A percentile compares a stretch with the other conserved stretches of the same genome.
Conservation (phyloP, 2,797 vertebrate species). For the Neoniphon sammara region DNA sequence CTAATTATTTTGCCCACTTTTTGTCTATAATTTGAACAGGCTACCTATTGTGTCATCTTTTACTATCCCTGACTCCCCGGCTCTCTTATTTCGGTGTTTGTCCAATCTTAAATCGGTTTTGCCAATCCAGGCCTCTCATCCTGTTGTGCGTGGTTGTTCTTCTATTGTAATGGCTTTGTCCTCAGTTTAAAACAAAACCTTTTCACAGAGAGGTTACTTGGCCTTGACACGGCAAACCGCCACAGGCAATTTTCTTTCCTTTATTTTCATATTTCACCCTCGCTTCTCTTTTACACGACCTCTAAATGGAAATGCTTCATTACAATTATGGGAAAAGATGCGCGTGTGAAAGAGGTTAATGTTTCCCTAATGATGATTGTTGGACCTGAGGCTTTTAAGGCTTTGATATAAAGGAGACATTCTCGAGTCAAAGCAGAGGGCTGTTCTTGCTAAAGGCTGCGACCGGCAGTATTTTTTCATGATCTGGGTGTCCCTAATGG, state of each 20-base stretch:
- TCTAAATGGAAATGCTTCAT: slow-evolving; percentile 10
- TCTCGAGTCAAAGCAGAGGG: not conserved
- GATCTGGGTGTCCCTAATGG: not conserved
- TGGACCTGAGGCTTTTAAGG: too few relatives aligned
- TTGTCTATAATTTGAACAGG: not conserved
- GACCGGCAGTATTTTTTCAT: not conserved
- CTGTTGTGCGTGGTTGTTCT: not conserved
- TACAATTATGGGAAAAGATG: not conserved
- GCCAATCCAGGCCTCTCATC: not conserved
- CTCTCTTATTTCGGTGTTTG: not conserved
- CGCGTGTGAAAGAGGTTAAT: not conserved
- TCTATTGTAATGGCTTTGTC: not conserved
- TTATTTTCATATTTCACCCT: not conserved
- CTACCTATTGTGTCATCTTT: slow-evolving; percentile 1
- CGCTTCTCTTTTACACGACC: slow-evolving; percentile 12
- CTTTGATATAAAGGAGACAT: not conserved
- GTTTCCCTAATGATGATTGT: not conserved
- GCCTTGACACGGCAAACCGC: slow-evolving; percentile 21
- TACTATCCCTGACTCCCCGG: not conserved
- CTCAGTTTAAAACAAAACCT: slow-evolving; percentile 11
- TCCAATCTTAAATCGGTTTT: not conserved
- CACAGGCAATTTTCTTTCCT: slow-evolving; percentile 7
- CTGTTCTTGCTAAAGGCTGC: not conserved
- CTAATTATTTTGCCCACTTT: not conserved
- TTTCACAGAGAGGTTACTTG: slow-evolving; percentile 6